phyloP scores from a whole-genome alignment of 2,797 vertebrate species.

The Echeneis naucrates region DNA sequence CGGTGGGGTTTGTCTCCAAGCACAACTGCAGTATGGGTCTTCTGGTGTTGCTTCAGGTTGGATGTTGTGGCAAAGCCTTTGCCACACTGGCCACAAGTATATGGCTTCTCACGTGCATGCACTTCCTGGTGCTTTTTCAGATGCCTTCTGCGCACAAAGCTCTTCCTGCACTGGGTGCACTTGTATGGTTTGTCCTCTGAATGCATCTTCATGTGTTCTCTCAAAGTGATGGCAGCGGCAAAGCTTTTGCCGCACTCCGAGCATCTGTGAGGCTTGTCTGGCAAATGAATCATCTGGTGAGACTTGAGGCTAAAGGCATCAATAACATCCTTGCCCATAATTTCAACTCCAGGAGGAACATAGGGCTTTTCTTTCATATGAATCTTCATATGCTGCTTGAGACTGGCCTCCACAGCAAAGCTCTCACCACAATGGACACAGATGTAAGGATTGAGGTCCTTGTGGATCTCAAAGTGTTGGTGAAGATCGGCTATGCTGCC shows the following conservation, averaged over 20 bases:
- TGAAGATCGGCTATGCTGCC: slow-evolving; percentile 87
- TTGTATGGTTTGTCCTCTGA: slow-evolving; percentile 89
- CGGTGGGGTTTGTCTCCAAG: slow-evolving; percentile 85
- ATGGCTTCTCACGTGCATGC: slow-evolving; percentile 87
- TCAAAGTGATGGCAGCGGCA: slow-evolving; percentile 86
- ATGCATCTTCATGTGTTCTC: slow-evolving; percentile 90
- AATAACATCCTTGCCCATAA: slow-evolving; percentile 88
- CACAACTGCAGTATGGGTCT: slow-evolving; percentile 79
- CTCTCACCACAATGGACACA: slow-evolving; percentile 88
- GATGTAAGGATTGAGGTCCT: slow-evolving; percentile 87
- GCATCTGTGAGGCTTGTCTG: slow-evolving; percentile 87
- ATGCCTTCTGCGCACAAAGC: slow-evolving; percentile 86
- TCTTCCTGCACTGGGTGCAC: slow-evolving; percentile 87
- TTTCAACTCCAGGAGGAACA: slow-evolving; percentile 84
- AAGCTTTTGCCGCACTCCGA: slow-evolving; percentile 88
- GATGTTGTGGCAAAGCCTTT: slow-evolving; percentile 87
- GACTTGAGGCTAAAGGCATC: slow-evolving; percentile 87
- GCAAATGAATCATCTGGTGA: slow-evolving; percentile 87
- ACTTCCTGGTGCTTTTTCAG: slow-evolving; percentile 89
- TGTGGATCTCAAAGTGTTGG: slow-evolving; percentile 89
- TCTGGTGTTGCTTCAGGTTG: slow-evolving; percentile 88
- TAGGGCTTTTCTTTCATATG: slow-evolving; percentile 89
- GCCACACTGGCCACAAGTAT: slow-evolving; percentile 85
- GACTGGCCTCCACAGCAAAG: slow-evolving; percentile 87
- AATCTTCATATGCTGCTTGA: slow-evolving; percentile 88